Conservation (phyloP, 2,113 vertebrate species). For the Saccopteryx bilineata region DNA sequence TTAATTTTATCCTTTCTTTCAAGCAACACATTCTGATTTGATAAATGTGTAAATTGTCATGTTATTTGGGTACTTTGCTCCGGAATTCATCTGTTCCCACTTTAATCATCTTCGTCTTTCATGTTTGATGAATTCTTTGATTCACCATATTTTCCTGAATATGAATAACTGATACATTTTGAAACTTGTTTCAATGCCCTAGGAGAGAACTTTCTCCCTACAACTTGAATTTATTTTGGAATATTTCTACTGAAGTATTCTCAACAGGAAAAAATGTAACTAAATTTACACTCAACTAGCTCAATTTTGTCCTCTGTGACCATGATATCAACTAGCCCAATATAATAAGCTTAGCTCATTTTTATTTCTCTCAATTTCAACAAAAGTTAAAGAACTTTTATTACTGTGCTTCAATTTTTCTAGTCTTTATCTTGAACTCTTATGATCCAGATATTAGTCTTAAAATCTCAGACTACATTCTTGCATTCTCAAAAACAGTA, state of each 20-base stretch:
- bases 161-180: neutral
- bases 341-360: fast-evolving
- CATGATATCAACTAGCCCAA: neutral
- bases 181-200: neutral
- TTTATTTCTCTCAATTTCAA: neutral
- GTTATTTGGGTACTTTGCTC: neutral
- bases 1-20: neutral
- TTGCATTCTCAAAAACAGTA: neutral
- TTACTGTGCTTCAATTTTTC: neutral
- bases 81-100: neutral
- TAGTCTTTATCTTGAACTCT: neutral
- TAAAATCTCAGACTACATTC: neutral
- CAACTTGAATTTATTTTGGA: constrained; percentile 8
- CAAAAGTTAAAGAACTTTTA: neutral
- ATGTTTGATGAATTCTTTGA: neutral
- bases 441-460: neutral
- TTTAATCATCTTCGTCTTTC: neutral
- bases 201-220: neutral
- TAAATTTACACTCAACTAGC: neutral
- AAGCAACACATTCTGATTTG: neutral
- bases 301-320: neutral
- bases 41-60: neutral
- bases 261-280: neutral
- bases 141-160: neutral
- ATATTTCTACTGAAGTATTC: neutral